These are phyloP conservation scores for Choreutis nemorana DNA, from an alignment of 2,888 invertebrate species.

Conservation along the genomic window DNA sequence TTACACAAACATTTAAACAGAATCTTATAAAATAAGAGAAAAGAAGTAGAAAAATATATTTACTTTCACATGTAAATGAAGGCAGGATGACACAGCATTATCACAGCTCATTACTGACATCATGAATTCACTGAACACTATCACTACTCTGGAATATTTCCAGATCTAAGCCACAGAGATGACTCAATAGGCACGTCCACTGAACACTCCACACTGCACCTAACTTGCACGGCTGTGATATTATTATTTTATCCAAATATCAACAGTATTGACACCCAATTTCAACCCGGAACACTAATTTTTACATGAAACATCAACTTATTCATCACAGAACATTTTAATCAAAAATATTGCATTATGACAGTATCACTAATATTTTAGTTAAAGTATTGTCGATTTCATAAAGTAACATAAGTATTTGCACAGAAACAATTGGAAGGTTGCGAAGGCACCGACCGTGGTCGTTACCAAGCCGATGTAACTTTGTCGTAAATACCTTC, in stretches of 20 bases:
- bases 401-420: slow-evolving; percentile 39
- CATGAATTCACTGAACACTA: slow-evolving; percentile 30
- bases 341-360: slow-evolving; percentile 22
- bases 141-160: slow-evolving; percentile 26
- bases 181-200: slow-evolving; percentile 27
- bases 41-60: slow-evolving; percentile 46
- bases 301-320: slow-evolving; percentile 41
- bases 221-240: slow-evolving; percentile 30
- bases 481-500: slow-evolving; percentile 75
- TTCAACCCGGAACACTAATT: slow-evolving; percentile 54
- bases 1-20: no score
- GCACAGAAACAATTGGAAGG: slow-evolving; percentile 31
- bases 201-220: slow-evolving; percentile 46
- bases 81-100: slow-evolving; percentile 21
- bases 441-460: slow-evolving; percentile 38
- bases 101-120: slow-evolving; percentile 11
- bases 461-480: slow-evolving; percentile 56
- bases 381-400: slow-evolving; percentile 66
- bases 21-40: slow-evolving; percentile 33
- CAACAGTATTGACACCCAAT: slow-evolving; percentile 54
- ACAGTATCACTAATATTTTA: slow-evolving; percentile 57
- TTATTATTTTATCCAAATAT: slow-evolving; percentile 28
- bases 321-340: slow-evolving; percentile 47
- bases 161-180: slow-evolving; percentile 12
- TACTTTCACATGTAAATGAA: slow-evolving; percentile 41